A percentile compares a stretch with the other conserved stretches of the same genome.
phyloP scores from a whole-genome alignment of 2,113 vertebrate species.

The Thermophis baileyi region DNA sequence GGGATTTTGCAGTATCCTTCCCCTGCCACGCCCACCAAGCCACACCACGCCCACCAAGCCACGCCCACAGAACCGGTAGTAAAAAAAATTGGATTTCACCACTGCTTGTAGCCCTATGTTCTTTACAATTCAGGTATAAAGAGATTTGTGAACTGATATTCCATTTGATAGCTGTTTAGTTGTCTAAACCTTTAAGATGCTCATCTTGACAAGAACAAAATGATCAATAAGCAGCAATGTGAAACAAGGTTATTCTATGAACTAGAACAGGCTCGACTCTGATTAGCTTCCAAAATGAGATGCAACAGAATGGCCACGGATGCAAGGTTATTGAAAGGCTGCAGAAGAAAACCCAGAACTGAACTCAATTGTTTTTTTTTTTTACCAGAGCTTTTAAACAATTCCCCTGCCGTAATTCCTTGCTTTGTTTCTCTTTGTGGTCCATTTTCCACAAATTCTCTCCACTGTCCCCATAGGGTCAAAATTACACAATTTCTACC shows the following conservation, averaged over 20 bases:
- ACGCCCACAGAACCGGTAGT: no score
- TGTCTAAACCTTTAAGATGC: constrained; percentile 3
- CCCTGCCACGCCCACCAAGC: no score
- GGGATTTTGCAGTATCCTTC: no score
- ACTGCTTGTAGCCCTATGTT: background rate
- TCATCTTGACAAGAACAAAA: constrained; percentile 7
- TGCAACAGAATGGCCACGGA: constrained; percentile 16
- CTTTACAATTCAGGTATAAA: constrained; percentile 14
- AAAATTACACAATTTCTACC: background rate
- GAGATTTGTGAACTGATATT: background rate
- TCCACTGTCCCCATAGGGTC: background rate
- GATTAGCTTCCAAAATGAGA: constrained; percentile 27
- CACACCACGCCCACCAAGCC: no score
- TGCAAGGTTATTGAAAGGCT: constrained; percentile 44
- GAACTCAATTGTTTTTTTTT: constrained; percentile 22
- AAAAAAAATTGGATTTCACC: no score
- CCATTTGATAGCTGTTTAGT: background rate
- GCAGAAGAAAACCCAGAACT: constrained; percentile 36
- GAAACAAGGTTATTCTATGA: constrained; percentile 49
- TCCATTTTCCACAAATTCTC: background rate
- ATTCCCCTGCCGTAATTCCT: background rate
- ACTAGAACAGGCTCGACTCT: background rate
- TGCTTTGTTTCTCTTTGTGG: background rate
- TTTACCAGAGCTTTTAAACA: background rate
- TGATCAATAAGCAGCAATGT: constrained; percentile 40